Evolutionary conservation across 2,888 invertebrate genomes (phyloP).

Genomic region (Drosophila putrida): DNA sequence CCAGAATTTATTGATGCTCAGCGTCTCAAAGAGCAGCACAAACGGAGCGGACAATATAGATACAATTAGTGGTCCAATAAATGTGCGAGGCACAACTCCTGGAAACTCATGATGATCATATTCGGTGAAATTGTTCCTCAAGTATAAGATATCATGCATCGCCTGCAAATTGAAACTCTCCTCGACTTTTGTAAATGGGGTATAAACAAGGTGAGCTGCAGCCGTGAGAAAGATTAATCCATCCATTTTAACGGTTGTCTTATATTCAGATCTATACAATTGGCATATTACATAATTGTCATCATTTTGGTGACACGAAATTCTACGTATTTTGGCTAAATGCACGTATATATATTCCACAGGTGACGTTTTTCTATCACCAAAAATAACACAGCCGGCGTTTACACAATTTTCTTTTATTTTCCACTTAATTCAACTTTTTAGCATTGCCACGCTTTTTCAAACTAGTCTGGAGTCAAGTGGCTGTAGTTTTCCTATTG

Average conservation of each 20-base stretch:
- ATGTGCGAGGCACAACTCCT: constrained; percentile 98
- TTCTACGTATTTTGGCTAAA: constrained; percentile 36
- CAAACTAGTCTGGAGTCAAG: constrained; percentile 6
- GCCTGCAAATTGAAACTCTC: constrained; percentile 99
- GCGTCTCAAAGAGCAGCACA: constrained; percentile 88
- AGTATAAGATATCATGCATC: constrained; percentile 97
- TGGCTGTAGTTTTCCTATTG: constrained; percentile 33
- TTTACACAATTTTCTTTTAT: constrained; percentile 9
- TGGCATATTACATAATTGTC: constrained; percentile 65
- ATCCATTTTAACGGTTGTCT: constrained; percentile 87
- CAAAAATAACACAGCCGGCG: constrained; percentile 40
- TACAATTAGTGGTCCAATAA: constrained; percentile 95
- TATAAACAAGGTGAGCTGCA: constrained; percentile 92
- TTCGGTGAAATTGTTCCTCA: constrained; percentile 93
- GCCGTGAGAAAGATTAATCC: constrained; percentile 91
- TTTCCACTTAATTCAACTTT: constrained; percentile 9
- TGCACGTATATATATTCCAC: constrained; percentile 43
- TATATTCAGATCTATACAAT: constrained; percentile 17
- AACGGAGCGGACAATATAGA: constrained; percentile 92
- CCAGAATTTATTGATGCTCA: constrained; percentile 93
- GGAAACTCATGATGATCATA: constrained; percentile 99
- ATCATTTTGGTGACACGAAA: constrained; percentile 47
- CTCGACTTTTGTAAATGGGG: constrained; percentile 99
- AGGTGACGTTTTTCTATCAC: constrained; percentile 22
- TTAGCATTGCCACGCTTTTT: constrained; percentile 37